Conservation (phyloP, 2,113 vertebrate genomes). For the Notechis scutatus region DNA sequence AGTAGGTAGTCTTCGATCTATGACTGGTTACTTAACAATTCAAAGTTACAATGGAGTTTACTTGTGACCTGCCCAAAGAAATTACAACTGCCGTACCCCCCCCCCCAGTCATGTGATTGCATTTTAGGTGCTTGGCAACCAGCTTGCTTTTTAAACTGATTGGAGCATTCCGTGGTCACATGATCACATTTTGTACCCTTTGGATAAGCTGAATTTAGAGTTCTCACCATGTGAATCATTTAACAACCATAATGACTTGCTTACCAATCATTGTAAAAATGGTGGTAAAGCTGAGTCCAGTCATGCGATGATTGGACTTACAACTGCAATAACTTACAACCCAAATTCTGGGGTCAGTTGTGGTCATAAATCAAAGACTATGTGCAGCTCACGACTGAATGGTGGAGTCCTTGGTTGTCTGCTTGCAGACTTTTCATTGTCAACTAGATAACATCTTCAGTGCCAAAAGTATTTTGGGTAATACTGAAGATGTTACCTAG, state of each 20-base stretch:
- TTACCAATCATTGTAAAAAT: background rate
- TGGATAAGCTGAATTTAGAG: background rate
- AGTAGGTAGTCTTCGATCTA: background rate
- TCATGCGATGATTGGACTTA: background rate
- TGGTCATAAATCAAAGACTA: background rate
- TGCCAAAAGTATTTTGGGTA: background rate
- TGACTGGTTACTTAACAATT: background rate
- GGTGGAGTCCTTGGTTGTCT: background rate
- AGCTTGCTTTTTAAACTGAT: background rate
- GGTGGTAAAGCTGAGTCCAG: background rate
- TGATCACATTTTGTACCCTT: background rate
- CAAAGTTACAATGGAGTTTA: background rate
- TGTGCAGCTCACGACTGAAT: background rate
- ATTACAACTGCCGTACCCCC: background rate
- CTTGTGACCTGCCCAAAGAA: background rate
- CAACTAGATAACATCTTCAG: background rate
- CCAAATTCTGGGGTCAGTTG: background rate
- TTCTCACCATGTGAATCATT: background rate
- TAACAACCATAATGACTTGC: background rate
- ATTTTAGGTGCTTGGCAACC: background rate
- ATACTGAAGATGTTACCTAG: background rate
- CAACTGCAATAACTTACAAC: background rate
- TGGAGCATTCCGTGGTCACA: background rate
- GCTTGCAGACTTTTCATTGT: background rate
- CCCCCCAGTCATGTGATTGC: background rate